A percentile compares a stretch with the other conserved stretches of the same genome.
Evolutionary conservation across 2,113 vertebrate genomes (phyloP).

Genomic region (Cololabis saira): DNA sequence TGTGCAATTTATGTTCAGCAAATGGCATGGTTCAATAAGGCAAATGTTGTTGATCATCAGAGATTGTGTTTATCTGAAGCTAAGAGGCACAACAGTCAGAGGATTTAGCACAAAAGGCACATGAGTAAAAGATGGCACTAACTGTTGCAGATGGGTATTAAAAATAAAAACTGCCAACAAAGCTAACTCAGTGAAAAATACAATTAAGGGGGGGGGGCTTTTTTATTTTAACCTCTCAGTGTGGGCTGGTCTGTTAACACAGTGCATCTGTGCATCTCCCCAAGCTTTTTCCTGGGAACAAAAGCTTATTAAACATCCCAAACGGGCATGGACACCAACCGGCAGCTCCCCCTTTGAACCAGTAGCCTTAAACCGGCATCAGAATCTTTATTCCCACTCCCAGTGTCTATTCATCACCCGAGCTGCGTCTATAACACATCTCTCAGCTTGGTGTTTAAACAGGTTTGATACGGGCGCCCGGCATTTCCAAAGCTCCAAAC

Average conservation of each 20-base stretch:
- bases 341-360: constrained; percentile 44
- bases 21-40: too few species aligned
- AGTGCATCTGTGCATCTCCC: constrained; percentile 32
- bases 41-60: too few species aligned
- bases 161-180: constrained; percentile 34
- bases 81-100: too few species aligned
- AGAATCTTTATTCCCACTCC: constrained; percentile 50
- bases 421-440: constrained; percentile 64
- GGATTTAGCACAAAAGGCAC: too few species aligned
- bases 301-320: constrained; percentile 50
- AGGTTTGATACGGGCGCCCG: constrained; percentile 78
- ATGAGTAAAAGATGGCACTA: too few species aligned
- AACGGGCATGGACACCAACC: constrained; percentile 61
- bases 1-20: too few species aligned
- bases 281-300: constrained; percentile 42
- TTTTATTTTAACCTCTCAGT: constrained; percentile 31
- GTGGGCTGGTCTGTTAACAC: constrained; percentile 37
- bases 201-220: constrained; percentile 1
- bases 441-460: constrained; percentile 75
- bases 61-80: too few species aligned
- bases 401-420: constrained; percentile 59
- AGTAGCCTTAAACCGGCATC: constrained; percentile 27
- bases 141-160: neutral
- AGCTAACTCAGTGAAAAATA: too few species aligned
- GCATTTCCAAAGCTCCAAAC: constrained; percentile 73